Evolutionary conservation across 2,888 invertebrate genomes (phyloP), one percentile per base, ranked within the genome.

Genomic region (Hydrotaea diabolus): DNA sequence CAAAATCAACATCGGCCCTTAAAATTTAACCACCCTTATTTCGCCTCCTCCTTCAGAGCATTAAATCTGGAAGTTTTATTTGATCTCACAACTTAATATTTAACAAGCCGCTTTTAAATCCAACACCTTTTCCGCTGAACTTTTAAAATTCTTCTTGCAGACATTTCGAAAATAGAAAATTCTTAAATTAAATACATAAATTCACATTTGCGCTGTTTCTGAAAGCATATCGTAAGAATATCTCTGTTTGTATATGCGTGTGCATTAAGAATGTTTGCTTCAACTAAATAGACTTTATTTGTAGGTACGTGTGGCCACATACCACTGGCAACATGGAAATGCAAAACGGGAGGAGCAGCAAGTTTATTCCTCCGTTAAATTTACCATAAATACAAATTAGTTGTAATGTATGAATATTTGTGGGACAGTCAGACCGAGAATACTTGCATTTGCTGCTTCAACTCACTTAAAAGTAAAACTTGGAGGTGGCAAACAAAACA

Each of bases 331-430:
- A 8, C 39, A 39, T 39, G 2, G 49, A 49, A 15, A 13, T 7
- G 7, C 49, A n/a, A 49, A 49, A 49, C 15, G 15, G 15, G 11
- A 17, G 36, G 2, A 36, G 17, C 15, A 46, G 36, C 3, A 80
- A 53, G 0, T 66, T 69, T 66, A 57, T 66, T 69, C n/a, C 31
- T 55, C 46, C 46, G 59, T 36, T 46, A 80, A 80, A 80, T 80
- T 80, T 75, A 36, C 75, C 75, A 80, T 80, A 75, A 80, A 80
- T 75, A 75, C 59, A 75, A 80, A 80, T 80, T 80, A 71, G 59
- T 11, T 17, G 59, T 26, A 59, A 13, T 55, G 66, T 39, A 73
- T 75, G 80, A 71, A 80, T 75, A 75, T 80, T 75, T 80, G 75
- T 71, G 69, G 80, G 69, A 69, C 69, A 75, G 21, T 57, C 55